Evolutionary conservation across 2,797 vertebrate species (phyloP).

Genomic region (Rhadinocentrus ornatus): DNA sequence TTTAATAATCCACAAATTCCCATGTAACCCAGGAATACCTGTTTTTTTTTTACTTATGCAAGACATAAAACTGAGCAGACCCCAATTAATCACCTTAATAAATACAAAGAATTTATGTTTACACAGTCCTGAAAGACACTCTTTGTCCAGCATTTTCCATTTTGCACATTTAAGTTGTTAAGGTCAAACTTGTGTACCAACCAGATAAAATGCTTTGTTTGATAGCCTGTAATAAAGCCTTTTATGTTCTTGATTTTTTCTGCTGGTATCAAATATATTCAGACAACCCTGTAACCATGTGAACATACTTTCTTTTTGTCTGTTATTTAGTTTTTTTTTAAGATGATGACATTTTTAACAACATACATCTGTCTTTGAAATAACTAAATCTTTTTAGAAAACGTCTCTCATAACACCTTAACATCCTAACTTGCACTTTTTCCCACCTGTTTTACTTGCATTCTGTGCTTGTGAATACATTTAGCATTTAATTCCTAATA

Average conservation of each 20-base stretch:
- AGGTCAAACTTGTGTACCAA: slow-evolving; percentile 1
- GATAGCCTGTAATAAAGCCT: background rate
- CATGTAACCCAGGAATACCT: slow-evolving; percentile 14
- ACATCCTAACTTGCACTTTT: background rate
- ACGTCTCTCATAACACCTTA: background rate
- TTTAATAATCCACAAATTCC: slow-evolving; percentile 22
- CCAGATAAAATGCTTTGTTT: slow-evolving; percentile 7
- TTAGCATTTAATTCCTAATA: background rate
- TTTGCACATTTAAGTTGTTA: slow-evolving; percentile 20
- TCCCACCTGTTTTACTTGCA: background rate
- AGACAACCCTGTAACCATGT: background rate
- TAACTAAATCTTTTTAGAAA: background rate
- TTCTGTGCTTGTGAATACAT: background rate
- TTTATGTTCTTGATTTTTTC: background rate
- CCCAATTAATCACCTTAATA: slow-evolving; percentile 13
- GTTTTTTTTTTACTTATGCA: background rate
- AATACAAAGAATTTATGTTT: slow-evolving; percentile 9
- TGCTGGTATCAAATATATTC: background rate
- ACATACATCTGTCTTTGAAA: no score
- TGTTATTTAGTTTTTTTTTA: background rate
- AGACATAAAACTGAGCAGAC: slow-evolving; percentile 13
- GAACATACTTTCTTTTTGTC: background rate
- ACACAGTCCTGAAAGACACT: slow-evolving; percentile 13
- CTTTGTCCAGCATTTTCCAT: slow-evolving; percentile 1
- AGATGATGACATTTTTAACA: background rate